Conservation (phyloP, 2,888 invertebrate genomes). For the Xestobium rufovillosum region DNA sequence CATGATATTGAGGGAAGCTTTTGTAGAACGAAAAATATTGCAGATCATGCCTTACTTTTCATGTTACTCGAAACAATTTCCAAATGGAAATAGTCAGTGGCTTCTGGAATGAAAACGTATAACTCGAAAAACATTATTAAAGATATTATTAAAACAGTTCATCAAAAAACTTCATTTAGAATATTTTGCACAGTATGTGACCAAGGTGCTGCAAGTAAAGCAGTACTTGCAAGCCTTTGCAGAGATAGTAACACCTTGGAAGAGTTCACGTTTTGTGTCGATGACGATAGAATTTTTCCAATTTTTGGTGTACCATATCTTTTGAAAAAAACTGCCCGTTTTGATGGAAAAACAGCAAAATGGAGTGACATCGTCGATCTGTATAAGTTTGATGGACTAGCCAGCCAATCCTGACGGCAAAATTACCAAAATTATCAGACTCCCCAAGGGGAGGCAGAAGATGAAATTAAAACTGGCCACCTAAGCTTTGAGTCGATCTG, state of each 20-base stretch:
- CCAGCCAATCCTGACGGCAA: slow-evolving; percentile 1
- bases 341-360: slow-evolving; percentile 1
- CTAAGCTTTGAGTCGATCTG: not conserved
- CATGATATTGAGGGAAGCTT: not conserved
- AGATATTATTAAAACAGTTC: not conserved
- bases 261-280: not conserved
- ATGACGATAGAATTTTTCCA: not conserved
- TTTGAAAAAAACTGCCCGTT: not conserved
- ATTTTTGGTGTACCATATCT: not conserved
- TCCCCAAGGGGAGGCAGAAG: not conserved
- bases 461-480: slow-evolving; percentile 1
- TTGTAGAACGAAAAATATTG: not conserved
- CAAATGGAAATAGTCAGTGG: slow-evolving; percentile 1
- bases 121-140: slow-evolving; percentile 1
- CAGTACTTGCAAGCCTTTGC: not conserved
- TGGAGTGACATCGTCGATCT: not conserved
- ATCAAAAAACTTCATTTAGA: not conserved
- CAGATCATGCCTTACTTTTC: not conserved
- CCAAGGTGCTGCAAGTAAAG: not conserved
- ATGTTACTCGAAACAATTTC: not conserved
- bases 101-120: not conserved
- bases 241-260: not conserved
- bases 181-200: slow-evolving; percentile 1
- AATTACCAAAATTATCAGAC: not conserved
- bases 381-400: not conserved